Evolutionary conservation across 2,797 vertebrate genomes (phyloP), one percentile per base, ranked within the genome.

Genomic region (Poecile montanus): DNA sequence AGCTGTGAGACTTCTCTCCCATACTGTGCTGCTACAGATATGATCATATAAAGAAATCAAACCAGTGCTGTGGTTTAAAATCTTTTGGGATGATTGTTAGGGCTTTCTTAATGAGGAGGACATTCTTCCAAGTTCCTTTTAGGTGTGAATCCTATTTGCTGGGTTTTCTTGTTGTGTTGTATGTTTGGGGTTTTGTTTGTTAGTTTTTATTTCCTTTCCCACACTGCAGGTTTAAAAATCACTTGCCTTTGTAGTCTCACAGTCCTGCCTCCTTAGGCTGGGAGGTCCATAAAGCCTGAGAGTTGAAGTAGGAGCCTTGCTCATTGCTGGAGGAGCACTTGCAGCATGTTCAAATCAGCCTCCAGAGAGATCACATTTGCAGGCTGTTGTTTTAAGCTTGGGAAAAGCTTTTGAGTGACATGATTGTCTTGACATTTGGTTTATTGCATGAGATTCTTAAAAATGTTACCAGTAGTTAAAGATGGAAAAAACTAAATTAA

Each of bases 401-500:
- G 60, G 56, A 73, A 90, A 56, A 83, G 81, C 85, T 87, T 93
- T 85, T 90, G 85, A 78, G 62, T 72, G 91, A 83, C 50, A 1
- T 70, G 74, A 80, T 90, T 62, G 12, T 86, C 79, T 87, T 96
- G 90, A 89, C 62, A 30, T 88, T 91, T 92, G 60, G 89, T 92
- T 92, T 94, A 91, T 78, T 63, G 40, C 40, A n/a, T 53, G n/a
- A 91, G 56, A 19, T 45, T 91, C 75, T 93, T 85, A 58, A 77
- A 85, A 68, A 36, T 45, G 17, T 50, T 85, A 7, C 60, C 91
- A 81, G 34, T 65, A 81, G 40, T 89, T 85, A 74, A 85, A 95
- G 68, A 75, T 86, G 53, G 84, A 51, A 82, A 90, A 88, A 97
- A 76, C 40, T 66, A 47, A 94, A 94, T 91, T n/a, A 79, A 85